Percentiles rank a stretch among this genome's conserved stretches.
Conservation (phyloP, 2,113 vertebrate species). For the Nanger granti region DNA sequence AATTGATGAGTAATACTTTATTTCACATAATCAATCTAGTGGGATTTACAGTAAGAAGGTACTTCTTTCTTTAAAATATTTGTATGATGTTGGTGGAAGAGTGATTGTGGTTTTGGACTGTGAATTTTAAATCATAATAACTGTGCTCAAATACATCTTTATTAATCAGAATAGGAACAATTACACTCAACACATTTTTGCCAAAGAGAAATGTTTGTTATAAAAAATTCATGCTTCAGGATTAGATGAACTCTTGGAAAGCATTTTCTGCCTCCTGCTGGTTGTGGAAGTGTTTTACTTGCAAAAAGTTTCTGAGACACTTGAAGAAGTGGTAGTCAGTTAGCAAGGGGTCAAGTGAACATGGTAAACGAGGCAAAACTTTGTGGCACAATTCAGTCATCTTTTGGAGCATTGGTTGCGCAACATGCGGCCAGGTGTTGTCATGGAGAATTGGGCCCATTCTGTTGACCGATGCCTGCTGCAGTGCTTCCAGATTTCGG, state of each 20-base stretch:
- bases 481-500: neutral
- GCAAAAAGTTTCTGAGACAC: neutral
- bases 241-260: neutral
- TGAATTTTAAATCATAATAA: neutral
- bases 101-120: neutral
- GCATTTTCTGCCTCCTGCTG: neutral
- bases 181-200: neutral
- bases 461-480: neutral
- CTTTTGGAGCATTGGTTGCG: neutral
- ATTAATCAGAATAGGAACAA: neutral
- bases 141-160: neutral
- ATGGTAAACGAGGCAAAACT: neutral
- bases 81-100: neutral
- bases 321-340: neutral
- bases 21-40: neutral
- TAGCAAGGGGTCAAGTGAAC: neutral
- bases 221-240: neutral
- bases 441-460: neutral
- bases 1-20: neutral
- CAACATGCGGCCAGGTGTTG: fast-evolving
- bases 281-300: neutral
- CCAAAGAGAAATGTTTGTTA: neutral
- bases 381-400: neutral
- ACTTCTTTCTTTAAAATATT: neutral
- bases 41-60: neutral